Evolutionary conservation across 2,797 vertebrate genomes (phyloP), one percentile per base, ranked within the genome.

Genomic region (Cossypha dichroa): DNA sequence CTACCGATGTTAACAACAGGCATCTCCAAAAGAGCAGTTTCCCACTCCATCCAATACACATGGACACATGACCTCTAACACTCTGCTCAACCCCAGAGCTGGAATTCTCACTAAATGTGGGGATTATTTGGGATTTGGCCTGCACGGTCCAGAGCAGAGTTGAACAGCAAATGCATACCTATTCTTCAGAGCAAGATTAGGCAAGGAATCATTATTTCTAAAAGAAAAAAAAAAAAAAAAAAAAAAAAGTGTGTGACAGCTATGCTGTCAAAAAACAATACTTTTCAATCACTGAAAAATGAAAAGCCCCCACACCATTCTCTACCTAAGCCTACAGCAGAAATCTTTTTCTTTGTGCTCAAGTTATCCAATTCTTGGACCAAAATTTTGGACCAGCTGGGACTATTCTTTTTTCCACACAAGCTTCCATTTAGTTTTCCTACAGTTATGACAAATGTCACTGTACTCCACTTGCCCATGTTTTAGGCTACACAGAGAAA

Each of bases 101-200:
- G 55, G 45, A 51, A 85, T 80, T 90, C 82, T 85, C 82, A 85
- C 58, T 72, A 80, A 83, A 90, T 85, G 82, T 72, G 73, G 54
- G 86, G 92, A 91, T 91, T 93, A 94, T 62, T 91, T 82, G 38
- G 49, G 73, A 95, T 93, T 95, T 93, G 82, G 73, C 17, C 79
- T 75, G 69, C 9, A 78, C 2, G 0, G 63, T 58, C 36, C 56
- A 73, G 16, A 82, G 40, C 18, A 67, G 26, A 82, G 49, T 2
- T 51, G 34, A 88, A 95, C 1, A 72, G 76, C 63, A 83, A 83
- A 81, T 6, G 14, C 33, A 49, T 33, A 78, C 13, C 62, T 80
- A 75, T 8, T 33, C 45, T 89, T 76, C 80, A 45, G 73, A 63
- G 68, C 20, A 83, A 72, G 64, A 77, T 49, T 69, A 74, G 45